Conservation (phyloP, 2,797 vertebrate genomes). For the Alectoris magna region DNA sequence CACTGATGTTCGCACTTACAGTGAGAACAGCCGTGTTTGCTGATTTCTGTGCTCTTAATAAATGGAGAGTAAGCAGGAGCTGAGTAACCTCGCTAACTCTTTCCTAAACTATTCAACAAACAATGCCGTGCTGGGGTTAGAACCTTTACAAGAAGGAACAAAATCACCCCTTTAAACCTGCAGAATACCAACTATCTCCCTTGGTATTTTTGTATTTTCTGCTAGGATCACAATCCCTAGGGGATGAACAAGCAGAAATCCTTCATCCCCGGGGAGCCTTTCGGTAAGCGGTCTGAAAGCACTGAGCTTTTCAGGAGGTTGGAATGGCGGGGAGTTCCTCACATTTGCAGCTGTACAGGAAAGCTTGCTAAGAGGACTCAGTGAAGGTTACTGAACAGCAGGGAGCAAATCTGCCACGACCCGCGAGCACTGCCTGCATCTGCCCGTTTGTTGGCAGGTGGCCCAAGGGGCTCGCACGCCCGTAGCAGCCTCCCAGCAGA, state of each 20-base stretch:
- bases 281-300: too few species aligned
- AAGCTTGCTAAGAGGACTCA: background rate
- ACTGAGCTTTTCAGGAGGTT: background rate
- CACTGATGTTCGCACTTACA: background rate
- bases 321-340: background rate
- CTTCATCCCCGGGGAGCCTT: background rate
- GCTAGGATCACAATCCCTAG: background rate
- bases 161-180: background rate
- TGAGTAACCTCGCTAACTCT: too few species aligned
- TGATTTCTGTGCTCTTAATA: background rate
- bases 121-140: too few species aligned
- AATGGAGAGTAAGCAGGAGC: background rate
- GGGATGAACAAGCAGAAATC: too few species aligned
- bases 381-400: too few species aligned
- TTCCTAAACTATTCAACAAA: background rate
- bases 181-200: background rate
- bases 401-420: rapidly evolving
- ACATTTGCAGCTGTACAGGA: background rate
- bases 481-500: rapidly evolving
- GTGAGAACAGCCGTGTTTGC: background rate
- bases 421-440: rapidly evolving
- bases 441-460: too few species aligned
- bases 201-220: background rate
- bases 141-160: background rate
- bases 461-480: rapidly evolving